These are phyloP conservation scores for Stenchaetothrips biformis DNA, from an alignment of 2,888 invertebrate species.

Conservation along the genomic window DNA sequence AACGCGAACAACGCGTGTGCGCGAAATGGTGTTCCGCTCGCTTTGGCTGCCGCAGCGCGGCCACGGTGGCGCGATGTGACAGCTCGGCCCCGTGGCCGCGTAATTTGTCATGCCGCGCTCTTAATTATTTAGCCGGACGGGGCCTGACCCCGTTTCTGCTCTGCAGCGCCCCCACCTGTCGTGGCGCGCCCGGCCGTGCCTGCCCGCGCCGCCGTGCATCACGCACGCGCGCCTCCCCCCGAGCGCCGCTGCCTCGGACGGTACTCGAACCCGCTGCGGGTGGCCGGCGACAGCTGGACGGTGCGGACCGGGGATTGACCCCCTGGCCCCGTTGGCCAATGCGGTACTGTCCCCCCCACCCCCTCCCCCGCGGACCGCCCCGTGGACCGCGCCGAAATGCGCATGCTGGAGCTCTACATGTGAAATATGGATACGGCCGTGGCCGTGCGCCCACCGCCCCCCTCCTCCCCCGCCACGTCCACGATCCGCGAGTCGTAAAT, in stretches of 20 bases:
- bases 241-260: too few species aligned
- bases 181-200: too few species aligned
- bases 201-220: not conserved
- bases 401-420: too few species aligned
- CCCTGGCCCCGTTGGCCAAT: not conserved
- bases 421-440: too few species aligned
- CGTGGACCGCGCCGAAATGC: not conserved
- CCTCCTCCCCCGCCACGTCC: too few species aligned
- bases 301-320: not conserved
- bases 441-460: too few species aligned
- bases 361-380: not conserved
- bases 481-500: too few species aligned
- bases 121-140: not conserved
- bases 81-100: not conserved
- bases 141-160: not conserved
- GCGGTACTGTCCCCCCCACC: not conserved
- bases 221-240: not conserved
- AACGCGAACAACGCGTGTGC: not conserved
- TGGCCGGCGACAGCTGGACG: too few species aligned
- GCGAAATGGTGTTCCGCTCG: not conserved
- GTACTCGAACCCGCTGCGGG: too few species aligned
- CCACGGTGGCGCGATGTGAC: too few species aligned
- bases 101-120: not conserved
- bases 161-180: not conserved
- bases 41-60: not conserved